phyloP scores from a whole-genome alignment of 2,113 vertebrate genomes.

The Rhinichthys klamathensis region DNA sequence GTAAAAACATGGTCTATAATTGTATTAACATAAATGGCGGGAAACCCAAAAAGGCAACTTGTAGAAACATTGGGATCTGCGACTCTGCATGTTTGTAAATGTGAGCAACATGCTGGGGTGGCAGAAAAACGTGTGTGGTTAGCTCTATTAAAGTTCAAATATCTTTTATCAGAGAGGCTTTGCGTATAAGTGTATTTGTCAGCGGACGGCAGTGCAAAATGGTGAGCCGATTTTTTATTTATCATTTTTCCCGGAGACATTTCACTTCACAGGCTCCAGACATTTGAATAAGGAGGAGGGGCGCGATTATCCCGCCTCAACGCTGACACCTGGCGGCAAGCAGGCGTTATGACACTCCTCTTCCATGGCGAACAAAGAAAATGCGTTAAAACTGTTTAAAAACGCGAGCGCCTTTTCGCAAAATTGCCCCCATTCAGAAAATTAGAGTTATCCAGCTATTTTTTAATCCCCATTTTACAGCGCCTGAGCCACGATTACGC shows the following conservation, averaged over 20 bases:
- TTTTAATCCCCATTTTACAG: conserved; percentile 35
- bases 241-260: conserved; percentile 45
- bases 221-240: conserved; percentile 2
- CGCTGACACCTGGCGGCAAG: conserved; percentile 58
- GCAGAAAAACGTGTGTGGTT: neutral
- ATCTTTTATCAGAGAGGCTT: neutral
- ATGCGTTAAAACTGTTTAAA: conserved; percentile 55
- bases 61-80: neutral
- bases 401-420: conserved; percentile 28
- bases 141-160: neutral
- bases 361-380: conserved; percentile 65
- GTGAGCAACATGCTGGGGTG: neutral
- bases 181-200: neutral
- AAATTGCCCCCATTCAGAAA: conserved; percentile 6
- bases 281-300: conserved; percentile 56
- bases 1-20: neutral
- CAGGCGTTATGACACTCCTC: conserved; percentile 55
- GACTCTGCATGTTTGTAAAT: neutral
- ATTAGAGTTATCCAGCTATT: conserved; percentile 47
- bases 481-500: neutral
- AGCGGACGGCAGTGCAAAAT: neutral
- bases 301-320: conserved; percentile 37
- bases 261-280: conserved; percentile 32
- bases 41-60: conserved; percentile 10
- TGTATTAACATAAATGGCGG: conserved; percentile 12